Evolutionary conservation across 2,113 vertebrate genomes (phyloP).

Genomic region (Hirundichthys speculiger): DNA sequence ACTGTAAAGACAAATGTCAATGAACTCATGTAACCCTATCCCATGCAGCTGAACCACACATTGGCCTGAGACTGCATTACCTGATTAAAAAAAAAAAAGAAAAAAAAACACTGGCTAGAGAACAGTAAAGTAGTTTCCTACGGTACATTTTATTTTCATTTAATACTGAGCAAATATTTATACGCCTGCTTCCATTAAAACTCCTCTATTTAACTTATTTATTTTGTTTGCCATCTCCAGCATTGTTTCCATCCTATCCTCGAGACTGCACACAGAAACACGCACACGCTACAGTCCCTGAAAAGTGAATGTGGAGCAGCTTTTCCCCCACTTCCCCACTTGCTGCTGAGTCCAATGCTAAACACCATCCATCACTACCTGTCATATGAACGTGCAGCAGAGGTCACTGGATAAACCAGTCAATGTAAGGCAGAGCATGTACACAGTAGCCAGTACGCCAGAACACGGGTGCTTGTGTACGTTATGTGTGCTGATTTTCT

Average conservation of each 20-base stretch:
- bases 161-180: slow-evolving; percentile 1
- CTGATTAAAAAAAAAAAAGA: slow-evolving; percentile 35
- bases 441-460: slow-evolving; percentile 46
- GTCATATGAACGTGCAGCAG: slow-evolving; percentile 56
- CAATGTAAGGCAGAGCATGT: slow-evolving; percentile 39
- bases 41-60: slow-evolving; percentile 67
- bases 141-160: not conserved
- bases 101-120: slow-evolving; percentile 16
- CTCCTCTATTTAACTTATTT: not conserved
- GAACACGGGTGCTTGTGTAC: slow-evolving; percentile 21
- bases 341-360: slow-evolving; percentile 59
- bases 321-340: slow-evolving; percentile 49
- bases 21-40: slow-evolving; percentile 72
- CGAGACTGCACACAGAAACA: slow-evolving; percentile 14
- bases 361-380: slow-evolving; percentile 72
- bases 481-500: slow-evolving; percentile 34
- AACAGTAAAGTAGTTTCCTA: not conserved
- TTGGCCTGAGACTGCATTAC: slow-evolving; percentile 46
- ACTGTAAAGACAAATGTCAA: slow-evolving; percentile 80
- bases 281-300: slow-evolving; percentile 27
- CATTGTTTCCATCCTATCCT: not conserved
- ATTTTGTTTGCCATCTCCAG: not conserved
- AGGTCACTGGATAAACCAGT: slow-evolving; percentile 51
- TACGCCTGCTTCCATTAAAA: not conserved
- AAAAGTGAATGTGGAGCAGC: slow-evolving; percentile 44